Conservation (phyloP, 1,140 invertebrate genomes). For the Sminthurides bifidus region DNA sequence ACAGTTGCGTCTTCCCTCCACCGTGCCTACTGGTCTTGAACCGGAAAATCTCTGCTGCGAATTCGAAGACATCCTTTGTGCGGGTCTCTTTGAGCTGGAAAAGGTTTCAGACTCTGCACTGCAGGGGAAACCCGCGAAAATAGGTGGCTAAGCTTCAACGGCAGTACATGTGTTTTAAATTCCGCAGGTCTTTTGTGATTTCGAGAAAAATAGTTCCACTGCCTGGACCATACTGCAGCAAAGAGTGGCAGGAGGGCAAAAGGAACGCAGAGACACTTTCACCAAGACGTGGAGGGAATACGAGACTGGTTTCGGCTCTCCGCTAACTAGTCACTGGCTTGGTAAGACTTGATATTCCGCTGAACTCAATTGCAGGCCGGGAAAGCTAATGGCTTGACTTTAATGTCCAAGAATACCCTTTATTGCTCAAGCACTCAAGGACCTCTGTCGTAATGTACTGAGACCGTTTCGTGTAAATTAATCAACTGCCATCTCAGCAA, state of each 20-base stretch:
- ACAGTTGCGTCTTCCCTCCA: no score
- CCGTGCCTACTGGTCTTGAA: no score
- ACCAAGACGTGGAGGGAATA: slow-evolving; percentile 43
- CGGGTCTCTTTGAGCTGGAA: no score
- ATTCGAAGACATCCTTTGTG: no score
- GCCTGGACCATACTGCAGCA: slow-evolving; percentile 37
- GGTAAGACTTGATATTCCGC: slow-evolving; percentile 33
- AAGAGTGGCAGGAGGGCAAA: slow-evolving; percentile 33
- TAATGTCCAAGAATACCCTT: background rate
- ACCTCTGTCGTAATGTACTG: background rate
- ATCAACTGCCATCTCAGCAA: background rate
- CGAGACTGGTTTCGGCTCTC: slow-evolving; percentile 41
- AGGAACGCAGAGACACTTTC: slow-evolving; percentile 34
- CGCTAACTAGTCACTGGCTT: slow-evolving; percentile 38
- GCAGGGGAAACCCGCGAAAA: no score
- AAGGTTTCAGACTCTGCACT: no score
- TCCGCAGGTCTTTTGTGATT: slow-evolving; percentile 55
- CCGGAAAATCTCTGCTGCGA: no score
- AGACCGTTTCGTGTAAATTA: background rate
- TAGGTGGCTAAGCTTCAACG: background rate
- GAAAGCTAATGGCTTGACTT: background rate
- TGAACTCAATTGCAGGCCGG: no score
- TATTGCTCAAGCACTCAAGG: background rate
- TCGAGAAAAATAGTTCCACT: slow-evolving; percentile 40
- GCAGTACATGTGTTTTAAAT: background rate